Evolutionary conservation across 2,113 vertebrate genomes (phyloP), one percentile per base, ranked within the genome.

Genomic region (Marcusenius ussheri): DNA sequence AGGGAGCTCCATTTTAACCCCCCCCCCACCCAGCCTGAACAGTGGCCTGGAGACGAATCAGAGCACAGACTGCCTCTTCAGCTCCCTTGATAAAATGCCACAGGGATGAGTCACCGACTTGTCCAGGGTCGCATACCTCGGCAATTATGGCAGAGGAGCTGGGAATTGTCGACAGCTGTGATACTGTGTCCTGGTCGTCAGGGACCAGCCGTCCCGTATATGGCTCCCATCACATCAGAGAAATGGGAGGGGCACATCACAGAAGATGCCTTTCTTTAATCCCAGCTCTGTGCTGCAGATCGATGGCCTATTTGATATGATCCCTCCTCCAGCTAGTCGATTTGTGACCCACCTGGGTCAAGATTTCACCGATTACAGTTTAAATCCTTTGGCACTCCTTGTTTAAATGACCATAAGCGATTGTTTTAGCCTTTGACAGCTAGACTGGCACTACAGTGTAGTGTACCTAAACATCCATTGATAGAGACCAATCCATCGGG

Each of bases 181-280:
- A 94, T 94, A 91, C 56, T 5, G 80, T 92, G 95, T 93, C 94
- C 93, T 92, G 93, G 24, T 89, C 87, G 89, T 91, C 92, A 91
- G 88, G 88, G 93, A 93, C 90, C 90, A 91, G 91, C 88, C 83
- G 88, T 88, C 90, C 91, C 83, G 39, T 42, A 42, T n/a, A 8
- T 4, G n/a, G 83, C 83, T 10, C 21, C 24, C 19, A 91, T 91
- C 90, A 91, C 91, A 88, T 89, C 90, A 88, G 89, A 89, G 88
- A 92, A 91, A 93, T 91, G 91, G 42, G 3, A 3, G 83, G 89
- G 91, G 92, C 89, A 89, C 91, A 92, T 94, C 93, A 94, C 94
- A 93, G 93, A 92, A 83, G 91, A 92, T 90, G 88, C 91, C 91
- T 94, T 91, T 91, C 93, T 95, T 95, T 92, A 94, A 93, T 89